phyloP scores from a whole-genome alignment of 2,888 invertebrate genomes.

The Tenodera sinensis region DNA sequence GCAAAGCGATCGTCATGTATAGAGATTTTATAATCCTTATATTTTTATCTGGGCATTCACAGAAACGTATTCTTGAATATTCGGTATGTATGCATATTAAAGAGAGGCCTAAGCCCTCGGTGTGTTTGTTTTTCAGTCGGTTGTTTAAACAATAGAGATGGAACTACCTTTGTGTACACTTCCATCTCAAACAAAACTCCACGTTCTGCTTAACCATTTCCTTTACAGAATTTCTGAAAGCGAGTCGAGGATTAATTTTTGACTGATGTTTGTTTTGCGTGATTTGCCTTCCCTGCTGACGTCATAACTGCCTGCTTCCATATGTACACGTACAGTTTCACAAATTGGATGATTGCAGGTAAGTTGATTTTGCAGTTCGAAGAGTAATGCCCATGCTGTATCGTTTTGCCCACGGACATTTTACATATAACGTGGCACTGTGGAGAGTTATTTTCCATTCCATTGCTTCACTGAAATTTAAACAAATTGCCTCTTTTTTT shows the following conservation, averaged over 20 bases:
- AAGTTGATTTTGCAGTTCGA: background rate
- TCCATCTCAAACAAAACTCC: background rate
- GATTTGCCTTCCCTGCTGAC: background rate
- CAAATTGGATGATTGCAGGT: background rate
- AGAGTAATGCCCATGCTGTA: background rate
- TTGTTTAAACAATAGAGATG: background rate
- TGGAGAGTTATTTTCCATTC: background rate
- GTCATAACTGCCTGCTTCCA: background rate
- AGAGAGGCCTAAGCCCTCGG: background rate
- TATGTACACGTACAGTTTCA: background rate
- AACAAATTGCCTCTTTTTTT: background rate
- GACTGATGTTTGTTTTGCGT: background rate
- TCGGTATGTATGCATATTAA: background rate
- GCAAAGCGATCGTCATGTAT: background rate
- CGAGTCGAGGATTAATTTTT: background rate
- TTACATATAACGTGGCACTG: background rate
- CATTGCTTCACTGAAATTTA: background rate
- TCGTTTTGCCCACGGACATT: background rate
- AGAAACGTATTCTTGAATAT: background rate
- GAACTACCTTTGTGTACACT: background rate
- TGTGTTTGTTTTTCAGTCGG: background rate
- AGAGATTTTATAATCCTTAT: background rate
- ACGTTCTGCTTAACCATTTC: background rate
- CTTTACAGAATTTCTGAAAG: background rate
- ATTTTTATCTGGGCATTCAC: background rate